Evolutionary conservation across 2,797 vertebrate species (phyloP).

Genomic region (Spinibarbus caldwelli): DNA sequence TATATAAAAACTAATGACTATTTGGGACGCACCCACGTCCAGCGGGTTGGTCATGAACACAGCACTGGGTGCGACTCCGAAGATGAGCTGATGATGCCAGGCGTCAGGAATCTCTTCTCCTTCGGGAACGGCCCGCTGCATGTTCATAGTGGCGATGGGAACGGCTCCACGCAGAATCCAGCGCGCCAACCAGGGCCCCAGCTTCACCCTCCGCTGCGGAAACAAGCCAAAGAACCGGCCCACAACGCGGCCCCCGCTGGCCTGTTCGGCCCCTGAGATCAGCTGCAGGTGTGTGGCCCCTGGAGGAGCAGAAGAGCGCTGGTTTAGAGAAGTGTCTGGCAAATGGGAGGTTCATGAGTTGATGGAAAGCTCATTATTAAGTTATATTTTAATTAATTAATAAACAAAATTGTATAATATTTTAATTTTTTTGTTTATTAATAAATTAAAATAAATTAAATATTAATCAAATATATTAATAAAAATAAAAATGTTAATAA

Average conservation of each 20-base stretch:
- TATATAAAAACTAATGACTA: no score
- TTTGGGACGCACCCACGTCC: conserved; percentile 74
- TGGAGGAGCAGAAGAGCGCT: conserved; percentile 52
- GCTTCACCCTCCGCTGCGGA: conserved; percentile 68
- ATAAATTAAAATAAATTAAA: no score
- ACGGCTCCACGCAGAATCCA: conserved; percentile 76
- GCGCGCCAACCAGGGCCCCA: conserved; percentile 73
- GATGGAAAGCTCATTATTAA: no score
- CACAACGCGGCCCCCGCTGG: conserved; percentile 68
- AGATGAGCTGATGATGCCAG: conserved; percentile 84
- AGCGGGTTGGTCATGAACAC: conserved; percentile 83
- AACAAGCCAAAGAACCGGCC: conserved; percentile 78
- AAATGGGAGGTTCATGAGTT: no score
- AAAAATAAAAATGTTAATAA: no score
- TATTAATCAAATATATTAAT: no score
- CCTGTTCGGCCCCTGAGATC: conserved; percentile 72
- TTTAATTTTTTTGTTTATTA: no score
- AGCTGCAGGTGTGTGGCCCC: conserved; percentile 81
- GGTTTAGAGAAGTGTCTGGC: background rate
- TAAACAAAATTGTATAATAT: no score
- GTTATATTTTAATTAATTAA: no score
- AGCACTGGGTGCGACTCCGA: conserved; percentile 69
- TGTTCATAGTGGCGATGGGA: conserved; percentile 84
- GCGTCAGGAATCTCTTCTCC: conserved; percentile 82
- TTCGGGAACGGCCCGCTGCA: conserved; percentile 74